Conservation (phyloP, 2,888 invertebrate genomes). For the Cephus pulcher region DNA sequence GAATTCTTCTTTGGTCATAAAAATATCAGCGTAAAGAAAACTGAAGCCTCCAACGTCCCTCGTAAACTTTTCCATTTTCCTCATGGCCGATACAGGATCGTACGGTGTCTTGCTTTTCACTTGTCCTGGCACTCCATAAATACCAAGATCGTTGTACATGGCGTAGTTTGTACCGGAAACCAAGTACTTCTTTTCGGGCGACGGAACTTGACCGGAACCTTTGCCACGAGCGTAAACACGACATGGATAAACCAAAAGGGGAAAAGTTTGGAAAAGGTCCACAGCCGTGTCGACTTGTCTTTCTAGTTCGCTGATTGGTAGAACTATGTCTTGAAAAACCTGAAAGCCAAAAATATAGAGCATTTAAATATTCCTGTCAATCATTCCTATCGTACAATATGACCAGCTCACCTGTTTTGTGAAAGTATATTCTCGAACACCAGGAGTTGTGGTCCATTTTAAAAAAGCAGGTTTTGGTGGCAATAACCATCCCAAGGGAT, state of each 20-base stretch:
- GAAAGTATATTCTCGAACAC: slow-evolving; percentile 76
- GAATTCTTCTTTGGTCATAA: slow-evolving; percentile 75
- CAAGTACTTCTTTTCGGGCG: slow-evolving; percentile 71
- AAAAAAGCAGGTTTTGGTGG: slow-evolving; percentile 80
- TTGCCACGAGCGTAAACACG: slow-evolving; percentile 74
- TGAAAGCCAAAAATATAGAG: neutral
- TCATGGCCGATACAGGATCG: slow-evolving; percentile 75
- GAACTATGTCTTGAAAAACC: slow-evolving; percentile 78
- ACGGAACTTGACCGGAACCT: slow-evolving; percentile 71
- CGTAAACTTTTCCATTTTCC: slow-evolving; percentile 78
- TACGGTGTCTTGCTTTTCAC: slow-evolving; percentile 73
- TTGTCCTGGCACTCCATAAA: slow-evolving; percentile 77
- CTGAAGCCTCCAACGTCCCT: slow-evolving; percentile 76
- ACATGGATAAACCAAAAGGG: slow-evolving; percentile 78
- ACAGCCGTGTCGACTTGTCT: slow-evolving; percentile 73
- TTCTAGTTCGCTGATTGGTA: slow-evolving; percentile 75
- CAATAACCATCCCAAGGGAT: slow-evolving; percentile 75
- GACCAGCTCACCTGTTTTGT: slow-evolving; percentile 69
- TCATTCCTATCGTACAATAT: neutral
- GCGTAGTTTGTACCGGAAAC: slow-evolving; percentile 76
- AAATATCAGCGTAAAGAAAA: slow-evolving; percentile 78
- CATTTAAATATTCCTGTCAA: neutral
- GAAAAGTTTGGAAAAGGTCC: slow-evolving; percentile 75
- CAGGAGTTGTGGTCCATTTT: slow-evolving; percentile 79
- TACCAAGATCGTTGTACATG: slow-evolving; percentile 79